These are phyloP conservation scores for Augochlorella aurata DNA, from an alignment of 2,888 invertebrate species.

Conservation along the genomic window DNA sequence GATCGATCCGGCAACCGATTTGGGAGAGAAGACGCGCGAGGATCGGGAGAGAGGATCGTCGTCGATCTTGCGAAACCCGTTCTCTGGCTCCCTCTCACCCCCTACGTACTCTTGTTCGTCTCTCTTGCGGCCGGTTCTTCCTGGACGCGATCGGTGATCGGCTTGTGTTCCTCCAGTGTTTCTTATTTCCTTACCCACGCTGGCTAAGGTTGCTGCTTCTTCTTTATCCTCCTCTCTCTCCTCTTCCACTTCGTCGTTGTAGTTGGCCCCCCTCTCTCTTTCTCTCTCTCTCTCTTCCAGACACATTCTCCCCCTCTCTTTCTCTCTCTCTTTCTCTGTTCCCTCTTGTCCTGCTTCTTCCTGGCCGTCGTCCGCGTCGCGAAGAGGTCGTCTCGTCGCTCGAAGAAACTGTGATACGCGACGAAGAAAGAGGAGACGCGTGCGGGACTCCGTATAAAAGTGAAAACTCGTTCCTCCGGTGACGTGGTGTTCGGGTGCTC, in stretches of 20 bases:
- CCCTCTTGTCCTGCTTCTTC: neutral
- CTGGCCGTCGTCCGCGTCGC: conserved; percentile 1
- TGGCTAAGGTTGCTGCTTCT: conserved; percentile 29
- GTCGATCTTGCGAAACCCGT: conserved; percentile 40
- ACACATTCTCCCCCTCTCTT: neutral
- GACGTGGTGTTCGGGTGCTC: conserved; percentile 29
- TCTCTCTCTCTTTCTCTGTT: neutral
- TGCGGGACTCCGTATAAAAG: conserved; percentile 56
- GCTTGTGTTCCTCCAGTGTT: conserved; percentile 53
- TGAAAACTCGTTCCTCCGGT: conserved; percentile 64
- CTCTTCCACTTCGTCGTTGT: neutral
- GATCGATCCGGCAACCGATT: conserved; percentile 24
- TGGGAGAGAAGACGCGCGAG: conserved; percentile 4
- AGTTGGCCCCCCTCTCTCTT: neutral
- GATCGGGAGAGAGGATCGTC: conserved; percentile 6
- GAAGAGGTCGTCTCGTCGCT: conserved; percentile 14
- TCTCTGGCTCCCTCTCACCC: conserved; percentile 19
- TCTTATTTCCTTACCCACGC: conserved; percentile 30
- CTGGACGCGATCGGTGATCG: conserved; percentile 52
- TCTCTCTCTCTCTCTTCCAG: neutral
- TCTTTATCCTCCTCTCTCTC: neutral
- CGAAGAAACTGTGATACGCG: conserved; percentile 51
- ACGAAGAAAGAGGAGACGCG: conserved; percentile 43
- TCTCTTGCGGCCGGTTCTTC: conserved; percentile 28
- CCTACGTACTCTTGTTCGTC: neutral